Evolutionary conservation across 2,113 vertebrate genomes (phyloP).

Genomic region (Elanoides forficatus): DNA sequence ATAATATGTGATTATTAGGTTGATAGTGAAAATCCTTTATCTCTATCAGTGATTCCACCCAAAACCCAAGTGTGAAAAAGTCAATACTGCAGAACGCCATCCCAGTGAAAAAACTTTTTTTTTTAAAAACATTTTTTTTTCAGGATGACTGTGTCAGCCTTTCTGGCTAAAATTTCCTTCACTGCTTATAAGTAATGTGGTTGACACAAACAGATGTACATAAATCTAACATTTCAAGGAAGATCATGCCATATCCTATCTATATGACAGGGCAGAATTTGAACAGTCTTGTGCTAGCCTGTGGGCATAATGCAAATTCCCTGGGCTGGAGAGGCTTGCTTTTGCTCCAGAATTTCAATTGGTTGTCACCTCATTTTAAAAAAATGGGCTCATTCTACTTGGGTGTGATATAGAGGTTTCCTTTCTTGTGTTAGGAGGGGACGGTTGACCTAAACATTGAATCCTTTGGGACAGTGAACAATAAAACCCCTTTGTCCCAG

Average conservation of each 20-base stretch:
- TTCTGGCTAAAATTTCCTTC: slow-evolving; percentile 20
- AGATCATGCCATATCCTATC: slow-evolving; percentile 49
- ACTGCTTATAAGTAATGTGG: slow-evolving; percentile 8
- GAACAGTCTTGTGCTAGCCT: slow-evolving; percentile 49
- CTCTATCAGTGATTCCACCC: not conserved
- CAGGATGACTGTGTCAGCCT: not conserved
- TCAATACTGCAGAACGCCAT: not conserved
- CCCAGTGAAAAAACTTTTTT: not conserved
- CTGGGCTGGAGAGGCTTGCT: not conserved
- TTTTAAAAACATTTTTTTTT: not conserved
- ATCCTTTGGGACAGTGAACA: not conserved
- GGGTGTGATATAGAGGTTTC: not conserved
- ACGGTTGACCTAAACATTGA: not conserved
- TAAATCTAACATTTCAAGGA: slow-evolving; percentile 55
- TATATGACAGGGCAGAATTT: slow-evolving; percentile 38
- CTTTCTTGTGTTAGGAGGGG: not conserved
- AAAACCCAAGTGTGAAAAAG: not conserved
- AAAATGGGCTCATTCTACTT: not conserved
- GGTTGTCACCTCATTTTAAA: not conserved
- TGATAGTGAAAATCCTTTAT: not conserved
- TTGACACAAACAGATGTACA: slow-evolving; percentile 54
- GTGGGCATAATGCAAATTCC: slow-evolving; percentile 54
- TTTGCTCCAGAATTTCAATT: slow-evolving; percentile 47
- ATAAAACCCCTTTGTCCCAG: not conserved
- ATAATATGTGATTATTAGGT: not conserved